Conservation (phyloP, 2,113 vertebrate species). For the Scortum barcoo region DNA sequence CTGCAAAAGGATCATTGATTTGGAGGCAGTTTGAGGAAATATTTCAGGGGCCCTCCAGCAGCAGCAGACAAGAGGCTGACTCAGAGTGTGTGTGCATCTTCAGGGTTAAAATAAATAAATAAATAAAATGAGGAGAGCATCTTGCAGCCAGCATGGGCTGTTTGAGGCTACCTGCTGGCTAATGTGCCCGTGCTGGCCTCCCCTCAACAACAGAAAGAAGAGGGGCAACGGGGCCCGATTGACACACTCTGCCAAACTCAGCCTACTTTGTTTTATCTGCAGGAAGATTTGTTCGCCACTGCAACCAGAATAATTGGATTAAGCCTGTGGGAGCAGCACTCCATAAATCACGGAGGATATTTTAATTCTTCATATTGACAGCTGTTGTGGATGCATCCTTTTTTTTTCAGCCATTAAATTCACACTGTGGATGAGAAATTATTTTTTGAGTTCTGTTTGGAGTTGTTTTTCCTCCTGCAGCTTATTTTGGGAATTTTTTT, state of each 20-base stretch:
- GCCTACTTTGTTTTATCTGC: conserved; percentile 23
- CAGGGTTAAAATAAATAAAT: too few species aligned
- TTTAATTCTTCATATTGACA: conserved; percentile 54
- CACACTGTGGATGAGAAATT: conserved; percentile 55
- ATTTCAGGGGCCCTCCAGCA: conserved; percentile 32
- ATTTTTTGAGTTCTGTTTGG: conserved; percentile 55
- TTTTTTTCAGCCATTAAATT: conserved; percentile 17
- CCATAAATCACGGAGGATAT: conserved; percentile 44
- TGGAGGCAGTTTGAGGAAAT: conserved; percentile 15
- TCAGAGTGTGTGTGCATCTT: conserved; percentile 49
- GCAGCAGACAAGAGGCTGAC: conserved; percentile 23
- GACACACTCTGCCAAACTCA: conserved; percentile 20
- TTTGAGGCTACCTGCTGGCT: conserved; percentile 65
- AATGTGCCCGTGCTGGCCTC: conserved; percentile 36
- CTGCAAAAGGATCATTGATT: conserved; percentile 42
- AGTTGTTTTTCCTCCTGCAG: conserved; percentile 52
- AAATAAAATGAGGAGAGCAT: conserved; percentile 60
- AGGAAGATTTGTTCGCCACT: conserved; percentile 2
- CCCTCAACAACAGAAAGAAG: conserved; percentile 49
- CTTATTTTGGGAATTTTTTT: conserved; percentile 43
- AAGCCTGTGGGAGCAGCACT: not conserved
- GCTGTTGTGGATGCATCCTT: conserved; percentile 14
- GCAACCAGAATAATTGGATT: conserved; percentile 15
- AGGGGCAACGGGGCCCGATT: conserved; percentile 43
- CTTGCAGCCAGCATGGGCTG: conserved; percentile 55